phyloP scores from a whole-genome alignment of 2,888 invertebrate genomes.

The Conistra vaccinii region DNA sequence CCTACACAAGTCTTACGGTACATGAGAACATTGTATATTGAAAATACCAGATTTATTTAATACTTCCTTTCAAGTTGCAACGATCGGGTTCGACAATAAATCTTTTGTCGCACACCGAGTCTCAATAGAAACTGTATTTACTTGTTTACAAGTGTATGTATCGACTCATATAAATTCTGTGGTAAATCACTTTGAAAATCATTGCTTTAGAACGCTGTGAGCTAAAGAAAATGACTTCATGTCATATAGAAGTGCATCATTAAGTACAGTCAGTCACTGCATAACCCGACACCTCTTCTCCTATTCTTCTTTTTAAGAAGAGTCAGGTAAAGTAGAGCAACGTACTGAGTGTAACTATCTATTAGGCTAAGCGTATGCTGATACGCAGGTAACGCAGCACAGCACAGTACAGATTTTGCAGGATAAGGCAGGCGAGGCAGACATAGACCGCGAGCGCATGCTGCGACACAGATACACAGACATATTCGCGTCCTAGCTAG shows the following conservation, averaged over 20 bases:
- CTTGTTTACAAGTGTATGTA: background rate
- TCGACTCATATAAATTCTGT: conserved; percentile 6
- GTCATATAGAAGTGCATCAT: background rate
- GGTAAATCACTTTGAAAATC: conserved; percentile 24
- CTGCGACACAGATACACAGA: no score
- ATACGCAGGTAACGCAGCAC: no score
- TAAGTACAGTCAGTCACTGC: background rate
- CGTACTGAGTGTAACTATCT: no score
- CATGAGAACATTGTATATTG: conserved; percentile 16
- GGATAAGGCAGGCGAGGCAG: no score
- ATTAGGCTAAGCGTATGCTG: no score
- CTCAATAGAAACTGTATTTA: conserved; percentile 15
- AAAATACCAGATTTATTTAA: conserved; percentile 29
- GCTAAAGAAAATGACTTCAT: background rate
- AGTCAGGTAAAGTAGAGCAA: background rate
- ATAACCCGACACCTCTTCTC: background rate
- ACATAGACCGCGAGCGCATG: no score
- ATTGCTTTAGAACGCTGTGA: background rate
- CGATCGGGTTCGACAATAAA: conserved; percentile 32
- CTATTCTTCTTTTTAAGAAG: background rate
- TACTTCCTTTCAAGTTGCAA: conserved; percentile 25
- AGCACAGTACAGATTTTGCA: no score
- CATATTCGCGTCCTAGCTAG: no score
- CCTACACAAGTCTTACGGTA: background rate
- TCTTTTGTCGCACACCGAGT: conserved; percentile 5